Percentiles rank a stretch among this genome's conserved stretches.
phyloP scores from a whole-genome alignment of 2,888 invertebrate genomes.

The Acrobasis suavella region DNA sequence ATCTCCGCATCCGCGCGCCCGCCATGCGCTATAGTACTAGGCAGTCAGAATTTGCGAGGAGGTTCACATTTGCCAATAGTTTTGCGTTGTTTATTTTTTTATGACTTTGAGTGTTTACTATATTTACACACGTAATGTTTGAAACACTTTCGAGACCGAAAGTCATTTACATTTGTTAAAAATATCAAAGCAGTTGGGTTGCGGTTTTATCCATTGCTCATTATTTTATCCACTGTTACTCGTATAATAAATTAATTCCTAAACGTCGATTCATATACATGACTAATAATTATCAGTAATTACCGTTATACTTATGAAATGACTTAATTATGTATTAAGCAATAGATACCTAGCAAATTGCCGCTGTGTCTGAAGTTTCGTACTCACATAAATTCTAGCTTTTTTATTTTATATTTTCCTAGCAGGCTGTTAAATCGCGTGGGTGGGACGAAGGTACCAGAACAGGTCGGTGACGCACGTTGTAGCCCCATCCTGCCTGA shows the following conservation, averaged over 20 bases:
- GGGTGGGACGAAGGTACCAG: constrained; percentile 20
- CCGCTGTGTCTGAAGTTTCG: too few relatives aligned
- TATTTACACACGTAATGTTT: not conserved
- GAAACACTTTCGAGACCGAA: not conserved
- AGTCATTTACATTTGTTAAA: not conserved
- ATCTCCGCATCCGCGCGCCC: constrained; percentile 44
- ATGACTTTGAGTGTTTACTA: not conserved
- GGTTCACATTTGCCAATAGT: constrained; percentile 34
- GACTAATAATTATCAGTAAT: too few relatives aligned
- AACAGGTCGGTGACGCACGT: constrained; percentile 48
- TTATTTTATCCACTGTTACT: too few relatives aligned
- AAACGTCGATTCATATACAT: too few relatives aligned
- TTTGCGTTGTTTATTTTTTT: constrained; percentile 19
- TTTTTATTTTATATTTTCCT: constrained; percentile 17
- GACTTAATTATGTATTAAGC: too few relatives aligned
- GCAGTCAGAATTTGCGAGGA: constrained; percentile 45
- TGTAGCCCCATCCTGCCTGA: constrained; percentile 34
- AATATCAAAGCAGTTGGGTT: not conserved
- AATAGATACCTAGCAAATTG: too few relatives aligned
- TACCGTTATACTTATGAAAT: too few relatives aligned
- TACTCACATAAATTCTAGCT: not conserved
- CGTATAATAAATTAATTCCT: too few relatives aligned
- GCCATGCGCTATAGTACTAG: constrained; percentile 68
- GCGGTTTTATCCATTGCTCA: too few relatives aligned
- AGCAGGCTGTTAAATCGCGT: constrained; percentile 11